phyloP scores from a whole-genome alignment of 2,113 vertebrate species.

The Henicopernis longicauda region DNA sequence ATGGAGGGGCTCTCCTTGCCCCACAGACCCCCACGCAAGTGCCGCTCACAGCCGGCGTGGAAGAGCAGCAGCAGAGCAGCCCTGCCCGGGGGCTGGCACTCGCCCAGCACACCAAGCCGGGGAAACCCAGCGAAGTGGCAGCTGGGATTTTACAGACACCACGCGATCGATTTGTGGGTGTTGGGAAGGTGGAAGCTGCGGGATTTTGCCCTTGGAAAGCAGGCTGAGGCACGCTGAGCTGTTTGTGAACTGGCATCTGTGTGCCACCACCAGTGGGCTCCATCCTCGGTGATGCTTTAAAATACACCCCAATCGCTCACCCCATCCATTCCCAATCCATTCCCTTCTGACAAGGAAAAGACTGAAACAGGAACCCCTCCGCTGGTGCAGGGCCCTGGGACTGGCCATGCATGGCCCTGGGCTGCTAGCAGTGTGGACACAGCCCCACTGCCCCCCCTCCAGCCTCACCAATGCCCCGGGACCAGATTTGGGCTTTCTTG shows the following conservation, averaged over 20 bases:
- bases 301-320: accelerated
- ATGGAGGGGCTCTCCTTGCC: not conserved
- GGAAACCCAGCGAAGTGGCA: not conserved
- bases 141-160: not conserved
- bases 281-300: not conserved
- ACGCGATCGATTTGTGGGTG: not conserved
- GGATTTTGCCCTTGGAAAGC: not conserved
- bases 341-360: not conserved
- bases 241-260: not conserved
- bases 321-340: not conserved
- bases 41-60: accelerated
- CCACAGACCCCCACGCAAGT: accelerated
- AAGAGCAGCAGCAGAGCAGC: not conserved
- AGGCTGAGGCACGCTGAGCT: accelerated
- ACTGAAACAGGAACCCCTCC: not conserved
- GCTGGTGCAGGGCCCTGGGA: not conserved
- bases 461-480: not conserved
- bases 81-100: not conserved
- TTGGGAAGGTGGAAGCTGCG: not conserved
- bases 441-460: not conserved
- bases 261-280: not conserved
- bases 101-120: accelerated
- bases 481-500: not conserved
- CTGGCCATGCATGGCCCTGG: not conserved
- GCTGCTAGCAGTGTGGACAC: not conserved